phyloP scores from a whole-genome alignment of 1,140 invertebrate genomes.

The Panulirus ornatus region DNA sequence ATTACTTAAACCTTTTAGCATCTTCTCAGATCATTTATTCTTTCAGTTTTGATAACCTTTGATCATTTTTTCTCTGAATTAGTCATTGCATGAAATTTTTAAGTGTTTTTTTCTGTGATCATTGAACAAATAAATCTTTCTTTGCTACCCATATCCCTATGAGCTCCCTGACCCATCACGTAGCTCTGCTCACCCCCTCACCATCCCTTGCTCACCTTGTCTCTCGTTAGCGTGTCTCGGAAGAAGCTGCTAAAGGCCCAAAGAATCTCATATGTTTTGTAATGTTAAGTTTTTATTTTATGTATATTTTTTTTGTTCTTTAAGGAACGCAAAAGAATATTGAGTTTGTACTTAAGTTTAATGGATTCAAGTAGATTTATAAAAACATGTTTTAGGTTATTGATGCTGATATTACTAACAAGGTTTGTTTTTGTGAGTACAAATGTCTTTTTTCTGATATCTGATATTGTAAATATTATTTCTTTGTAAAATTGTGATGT shows the following conservation, averaged over 20 bases:
- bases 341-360: neutral
- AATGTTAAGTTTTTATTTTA: slow-evolving; percentile 60
- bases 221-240: slow-evolving; percentile 65
- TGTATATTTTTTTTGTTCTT: neutral
- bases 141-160: slow-evolving; percentile 14
- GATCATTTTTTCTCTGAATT: neutral
- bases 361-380: neutral
- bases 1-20: neutral
- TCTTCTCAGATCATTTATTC: slow-evolving; percentile 2
- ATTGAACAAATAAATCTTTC: neutral
- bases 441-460: slow-evolving; percentile 43
- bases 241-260: slow-evolving; percentile 69
- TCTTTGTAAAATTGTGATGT: slow-evolving; percentile 15
- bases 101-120: neutral
- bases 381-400: neutral
- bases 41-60: neutral
- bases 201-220: slow-evolving; percentile 4
- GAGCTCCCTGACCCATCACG: neutral
- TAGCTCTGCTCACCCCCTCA: neutral
- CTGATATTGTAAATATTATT: slow-evolving; percentile 62
- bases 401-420: slow-evolving; percentile 28
- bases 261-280: slow-evolving; percentile 41
- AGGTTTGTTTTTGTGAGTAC: slow-evolving; percentile 67
- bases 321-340: neutral
- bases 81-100: neutral